Conservation (phyloP, 2,797 vertebrate genomes). For the Danio tinwini region DNA sequence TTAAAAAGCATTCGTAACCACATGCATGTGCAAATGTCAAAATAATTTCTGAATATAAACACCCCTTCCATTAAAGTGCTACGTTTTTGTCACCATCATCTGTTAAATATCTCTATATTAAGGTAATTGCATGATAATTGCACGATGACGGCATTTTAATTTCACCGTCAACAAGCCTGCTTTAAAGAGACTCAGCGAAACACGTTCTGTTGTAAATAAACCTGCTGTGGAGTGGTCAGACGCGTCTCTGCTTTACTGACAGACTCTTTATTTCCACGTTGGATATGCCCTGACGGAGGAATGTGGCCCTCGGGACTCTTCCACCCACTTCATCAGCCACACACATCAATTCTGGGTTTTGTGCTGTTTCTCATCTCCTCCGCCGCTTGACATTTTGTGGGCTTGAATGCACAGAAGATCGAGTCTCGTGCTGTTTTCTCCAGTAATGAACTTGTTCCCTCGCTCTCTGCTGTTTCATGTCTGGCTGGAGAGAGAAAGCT, state of each 20-base stretch:
- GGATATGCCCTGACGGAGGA: slow-evolving; percentile 23
- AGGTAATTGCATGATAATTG: not conserved
- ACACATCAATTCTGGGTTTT: slow-evolving; percentile 65
- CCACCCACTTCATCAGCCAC: slow-evolving; percentile 58
- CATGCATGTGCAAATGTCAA: too few relatives aligned
- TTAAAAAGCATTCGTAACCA: too few relatives aligned
- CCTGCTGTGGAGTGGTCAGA: not conserved
- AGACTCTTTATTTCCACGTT: slow-evolving; percentile 30
- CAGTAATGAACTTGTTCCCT: slow-evolving; percentile 28
- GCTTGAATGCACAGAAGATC: slow-evolving; percentile 40
- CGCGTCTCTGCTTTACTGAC: slow-evolving; percentile 37
- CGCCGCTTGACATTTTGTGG: slow-evolving; percentile 72
- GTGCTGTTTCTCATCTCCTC: slow-evolving; percentile 49
- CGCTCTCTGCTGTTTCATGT: not conserved
- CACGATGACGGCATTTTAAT: not conserved
- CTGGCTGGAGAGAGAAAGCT: slow-evolving; percentile 3
- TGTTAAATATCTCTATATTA: not conserved
- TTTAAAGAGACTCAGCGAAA: not conserved
- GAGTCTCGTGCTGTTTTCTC: slow-evolving; percentile 35
- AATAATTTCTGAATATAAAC: too few relatives aligned
- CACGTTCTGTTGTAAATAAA: not conserved
- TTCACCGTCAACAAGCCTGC: not conserved
- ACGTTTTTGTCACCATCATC: not conserved
- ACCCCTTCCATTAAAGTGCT: too few relatives aligned
- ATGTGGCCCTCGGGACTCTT: slow-evolving; percentile 41